Conservation (phyloP, 2,888 invertebrate species). For the Aethes cnicana region DNA sequence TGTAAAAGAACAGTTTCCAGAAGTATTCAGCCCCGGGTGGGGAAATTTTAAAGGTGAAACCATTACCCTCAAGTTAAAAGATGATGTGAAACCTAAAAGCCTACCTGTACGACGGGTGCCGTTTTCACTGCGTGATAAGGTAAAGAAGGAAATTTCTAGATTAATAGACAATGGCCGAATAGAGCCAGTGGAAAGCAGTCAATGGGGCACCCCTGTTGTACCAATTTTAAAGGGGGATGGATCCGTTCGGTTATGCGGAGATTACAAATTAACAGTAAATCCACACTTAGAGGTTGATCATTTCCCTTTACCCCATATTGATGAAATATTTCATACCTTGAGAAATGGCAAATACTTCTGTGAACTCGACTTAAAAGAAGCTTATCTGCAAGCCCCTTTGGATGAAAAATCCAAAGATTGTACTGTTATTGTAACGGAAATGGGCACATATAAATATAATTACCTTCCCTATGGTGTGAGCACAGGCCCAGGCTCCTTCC, state of each 20-base stretch:
- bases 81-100: neutral
- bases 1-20: neutral
- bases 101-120: neutral
- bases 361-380: no score
- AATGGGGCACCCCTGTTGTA: neutral
- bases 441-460: no score
- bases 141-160: neutral
- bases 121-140: neutral
- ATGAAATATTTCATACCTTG: no score
- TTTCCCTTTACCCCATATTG: no score
- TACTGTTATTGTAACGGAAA: no score
- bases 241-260: neutral
- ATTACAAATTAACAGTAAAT: neutral
- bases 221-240: neutral
- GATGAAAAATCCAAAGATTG: no score
- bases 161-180: neutral
- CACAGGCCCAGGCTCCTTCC: no score
- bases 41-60: neutral
- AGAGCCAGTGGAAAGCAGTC: neutral
- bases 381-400: no score
- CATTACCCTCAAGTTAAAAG: neutral
- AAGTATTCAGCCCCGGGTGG: conserved; percentile 1
- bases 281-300: neutral
- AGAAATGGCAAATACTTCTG: no score
- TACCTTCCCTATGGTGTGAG: no score